Base-by-base conservation (phyloP, 2,888 invertebrate genomes). In the Agrypnus murinus region DNA sequence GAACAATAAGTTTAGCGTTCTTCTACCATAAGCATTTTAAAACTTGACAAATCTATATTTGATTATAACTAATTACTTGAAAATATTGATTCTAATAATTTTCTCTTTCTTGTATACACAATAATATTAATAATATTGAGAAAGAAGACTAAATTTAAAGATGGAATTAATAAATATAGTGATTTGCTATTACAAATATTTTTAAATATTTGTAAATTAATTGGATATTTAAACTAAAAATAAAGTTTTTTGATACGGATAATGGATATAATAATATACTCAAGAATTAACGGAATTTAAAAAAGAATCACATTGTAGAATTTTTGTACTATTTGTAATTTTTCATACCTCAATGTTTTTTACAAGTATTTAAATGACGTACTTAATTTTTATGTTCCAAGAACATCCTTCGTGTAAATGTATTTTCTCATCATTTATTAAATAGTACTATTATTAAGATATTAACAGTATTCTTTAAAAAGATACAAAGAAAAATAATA, bases 281-380 rank as follows among this genome's bases (percentile, higher is more conserved):
- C 45, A 48, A 9, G 38, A 25, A 36, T 57, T 57, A 57, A 57
- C 36, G 25, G 17, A 59, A 12, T 50, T 34, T 17, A 62, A 63
- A 53, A 58, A 19, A 38, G 15, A 58, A 58, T 14, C 31, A 31
- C 59, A 64, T 68, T 62, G 66, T 69, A 73, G 67, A 64, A 73
- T 79, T 80, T n/a, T 81, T 80, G 79, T 81, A 81, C 80, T 81
- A 79, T 80, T 81, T 79, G 77, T 81, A 82, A 81, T 83, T 82
- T 77, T 78, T 84, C 81, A 81, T 84, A 84, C 82, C 81, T 83
- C 83, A 80, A 76, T 82, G 81, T 83, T 82, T 82, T 81, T 34
- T 43, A 68, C 31, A 62, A 67, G 65, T 69, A 69, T 69, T 70
- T 60, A 60, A 43, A 58, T 55, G 48, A 60, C 19, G 74, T 73